A percentile compares a stretch with the other conserved stretches of the same genome.
These are phyloP conservation scores for Cacoxenus indagator DNA, from an alignment of 2,888 invertebrate species.

Conservation along the genomic window DNA sequence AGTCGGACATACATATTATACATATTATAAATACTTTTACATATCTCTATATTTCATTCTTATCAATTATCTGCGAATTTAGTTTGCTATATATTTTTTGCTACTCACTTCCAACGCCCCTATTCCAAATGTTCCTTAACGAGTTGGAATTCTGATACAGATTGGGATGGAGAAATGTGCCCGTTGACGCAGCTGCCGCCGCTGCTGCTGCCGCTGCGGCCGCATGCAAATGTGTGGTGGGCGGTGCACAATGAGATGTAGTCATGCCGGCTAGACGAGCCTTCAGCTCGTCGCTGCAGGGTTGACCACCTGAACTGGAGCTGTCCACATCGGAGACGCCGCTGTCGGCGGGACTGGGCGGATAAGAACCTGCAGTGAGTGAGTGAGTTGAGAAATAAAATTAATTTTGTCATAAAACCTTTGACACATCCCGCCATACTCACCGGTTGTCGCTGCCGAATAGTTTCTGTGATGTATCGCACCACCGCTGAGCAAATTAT, in stretches of 20 bases:
- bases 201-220: conserved; percentile 54
- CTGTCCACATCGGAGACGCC: conserved; percentile 98
- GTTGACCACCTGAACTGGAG: conserved; percentile 84
- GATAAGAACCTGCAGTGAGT: conserved; percentile 84
- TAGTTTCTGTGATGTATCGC: conserved; percentile 71
- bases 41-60: no score
- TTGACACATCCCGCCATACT: conserved; percentile 32
- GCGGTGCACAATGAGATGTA: conserved; percentile 70
- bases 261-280: conserved; percentile 84
- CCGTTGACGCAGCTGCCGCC: conserved; percentile 66
- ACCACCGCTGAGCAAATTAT: conserved; percentile 70
- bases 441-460: conserved; percentile 71
- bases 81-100: no score
- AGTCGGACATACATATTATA: no score
- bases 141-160: conserved; percentile 77
- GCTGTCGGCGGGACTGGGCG: conserved; percentile 97
- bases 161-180: conserved; percentile 76
- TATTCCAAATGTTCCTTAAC: conserved; percentile 71
- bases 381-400: neutral
- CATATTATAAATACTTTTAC: no score
- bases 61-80: no score
- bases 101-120: conserved; percentile 71
- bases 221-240: conserved; percentile 50
- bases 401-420: neutral
- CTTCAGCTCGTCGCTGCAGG: conserved; percentile 83